Conservation (phyloP, 2,888 invertebrate genomes). For the Rhagium mordax region DNA sequence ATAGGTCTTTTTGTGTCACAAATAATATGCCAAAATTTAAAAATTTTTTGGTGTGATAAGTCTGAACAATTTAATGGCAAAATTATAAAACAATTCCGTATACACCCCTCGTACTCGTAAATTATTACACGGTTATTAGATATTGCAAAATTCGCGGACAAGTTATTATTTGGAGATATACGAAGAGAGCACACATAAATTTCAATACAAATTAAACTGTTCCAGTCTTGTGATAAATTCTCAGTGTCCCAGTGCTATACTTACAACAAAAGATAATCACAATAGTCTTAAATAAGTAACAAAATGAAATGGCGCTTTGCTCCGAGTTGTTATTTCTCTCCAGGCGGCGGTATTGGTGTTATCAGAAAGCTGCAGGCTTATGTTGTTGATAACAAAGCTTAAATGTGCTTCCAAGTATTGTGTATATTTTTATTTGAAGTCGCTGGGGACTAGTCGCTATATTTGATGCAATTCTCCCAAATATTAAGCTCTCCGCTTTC, state of each 20-base stretch:
- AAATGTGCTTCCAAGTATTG: conserved; percentile 60
- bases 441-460: conserved; percentile 29
- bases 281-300: conserved; percentile 50
- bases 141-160: not conserved
- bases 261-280: conserved; percentile 50
- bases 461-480: conserved; percentile 27
- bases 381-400: conserved; percentile 59
- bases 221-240: conserved; percentile 39
- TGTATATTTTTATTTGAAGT: conserved; percentile 51
- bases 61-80: too few species aligned
- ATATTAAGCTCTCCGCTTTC: conserved; percentile 26
- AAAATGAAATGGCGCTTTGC: conserved; percentile 52
- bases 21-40: too few species aligned
- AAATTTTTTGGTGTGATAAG: too few species aligned
- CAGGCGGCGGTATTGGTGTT: conserved; percentile 58
- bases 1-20: too few species aligned
- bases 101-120: too few species aligned
- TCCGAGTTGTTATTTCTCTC: conserved; percentile 60
- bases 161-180: not conserved
- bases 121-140: too few species aligned
- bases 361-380: conserved; percentile 61
- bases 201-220: not conserved
- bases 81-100: too few species aligned
- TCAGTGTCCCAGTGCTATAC: conserved; percentile 45
- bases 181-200: not conserved